A percentile compares a stretch with the other conserved stretches of the same genome.
Conservation (phyloP, 2,113 vertebrate species). For the Cryptomyrus ogoouensis region DNA sequence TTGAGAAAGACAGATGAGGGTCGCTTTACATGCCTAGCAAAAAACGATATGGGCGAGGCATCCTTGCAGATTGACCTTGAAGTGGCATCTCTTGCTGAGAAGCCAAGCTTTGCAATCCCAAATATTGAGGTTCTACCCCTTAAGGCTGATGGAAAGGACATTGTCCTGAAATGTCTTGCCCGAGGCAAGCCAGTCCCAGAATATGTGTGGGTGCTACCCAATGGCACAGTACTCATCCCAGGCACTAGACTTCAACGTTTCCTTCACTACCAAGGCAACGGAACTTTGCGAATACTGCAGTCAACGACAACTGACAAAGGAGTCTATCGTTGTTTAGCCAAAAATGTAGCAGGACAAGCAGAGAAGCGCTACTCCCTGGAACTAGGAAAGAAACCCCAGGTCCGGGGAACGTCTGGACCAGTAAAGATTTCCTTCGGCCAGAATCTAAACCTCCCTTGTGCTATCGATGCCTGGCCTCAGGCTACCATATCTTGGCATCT, state of each 20-base stretch:
- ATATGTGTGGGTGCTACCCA: constrained; percentile 64
- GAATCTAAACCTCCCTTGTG: constrained; percentile 57
- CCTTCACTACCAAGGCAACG: constrained; percentile 52
- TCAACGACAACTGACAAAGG: constrained; percentile 55
- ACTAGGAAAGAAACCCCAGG: constrained; percentile 57
- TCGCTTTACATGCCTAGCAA: constrained; percentile 56
- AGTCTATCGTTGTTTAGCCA: constrained; percentile 63
- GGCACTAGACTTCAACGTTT: constrained; percentile 57
- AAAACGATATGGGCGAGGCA: constrained; percentile 58
- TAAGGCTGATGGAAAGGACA: constrained; percentile 45
- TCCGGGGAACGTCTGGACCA: constrained; percentile 53
- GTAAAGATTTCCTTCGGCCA: constrained; percentile 60
- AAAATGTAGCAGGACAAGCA: constrained; percentile 65
- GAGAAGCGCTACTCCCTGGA: constrained; percentile 65
- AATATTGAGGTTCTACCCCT: constrained; percentile 64
- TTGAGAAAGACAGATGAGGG: constrained; percentile 65
- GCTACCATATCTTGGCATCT: constrained; percentile 61
- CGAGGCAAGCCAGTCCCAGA: constrained; percentile 62
- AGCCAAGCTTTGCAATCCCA: constrained; percentile 62
- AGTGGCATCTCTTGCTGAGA: constrained; percentile 61
- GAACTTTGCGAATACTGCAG: constrained; percentile 55
- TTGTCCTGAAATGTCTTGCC: constrained; percentile 56
- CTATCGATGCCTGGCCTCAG: constrained; percentile 59
- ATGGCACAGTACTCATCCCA: constrained; percentile 53
- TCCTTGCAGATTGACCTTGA: constrained; percentile 55